Percentiles rank a stretch among this genome's conserved stretches.
These are phyloP conservation scores for Adoxophyes honmai DNA, from an alignment of 1,140 invertebrate species.

Conservation along the genomic window DNA sequence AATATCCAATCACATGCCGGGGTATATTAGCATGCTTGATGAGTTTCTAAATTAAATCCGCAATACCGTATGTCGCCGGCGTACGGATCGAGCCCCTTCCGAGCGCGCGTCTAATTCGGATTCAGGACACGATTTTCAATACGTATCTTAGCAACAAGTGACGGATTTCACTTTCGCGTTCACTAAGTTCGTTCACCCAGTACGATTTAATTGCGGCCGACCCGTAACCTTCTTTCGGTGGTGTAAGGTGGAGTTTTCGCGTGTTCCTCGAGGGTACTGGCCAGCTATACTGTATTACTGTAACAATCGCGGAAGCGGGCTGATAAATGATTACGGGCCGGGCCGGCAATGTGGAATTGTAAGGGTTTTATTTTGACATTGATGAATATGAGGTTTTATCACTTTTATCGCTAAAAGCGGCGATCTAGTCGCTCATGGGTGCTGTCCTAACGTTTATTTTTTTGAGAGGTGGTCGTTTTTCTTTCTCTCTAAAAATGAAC, in stretches of 20 bases:
- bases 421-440: too few species aligned
- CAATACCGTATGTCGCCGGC: conserved; percentile 11
- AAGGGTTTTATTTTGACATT: conserved; percentile 12
- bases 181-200: conserved; percentile 29
- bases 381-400: conserved; percentile 8
- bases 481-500: too few species aligned
- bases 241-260: background rate
- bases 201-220: background rate
- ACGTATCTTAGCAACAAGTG: conserved; percentile 42
- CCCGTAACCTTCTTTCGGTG: background rate
- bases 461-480: too few species aligned
- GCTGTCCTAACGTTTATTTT: too few species aligned
- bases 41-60: conserved; percentile 19
- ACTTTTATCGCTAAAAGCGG: background rate
- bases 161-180: conserved; percentile 46
- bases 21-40: conserved; percentile 21
- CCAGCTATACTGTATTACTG: too few species aligned
- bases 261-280: too few species aligned
- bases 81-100: conserved; percentile 21
- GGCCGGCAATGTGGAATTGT: background rate
- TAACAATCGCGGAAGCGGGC: background rate
- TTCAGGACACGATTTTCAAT: conserved; percentile 29
- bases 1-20: too few species aligned
- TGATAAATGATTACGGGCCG: background rate
- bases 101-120: conserved; percentile 22